These are phyloP conservation scores for Mimachlamys varia DNA, from an alignment of 2,888 invertebrate genomes.

Conservation along the genomic window DNA sequence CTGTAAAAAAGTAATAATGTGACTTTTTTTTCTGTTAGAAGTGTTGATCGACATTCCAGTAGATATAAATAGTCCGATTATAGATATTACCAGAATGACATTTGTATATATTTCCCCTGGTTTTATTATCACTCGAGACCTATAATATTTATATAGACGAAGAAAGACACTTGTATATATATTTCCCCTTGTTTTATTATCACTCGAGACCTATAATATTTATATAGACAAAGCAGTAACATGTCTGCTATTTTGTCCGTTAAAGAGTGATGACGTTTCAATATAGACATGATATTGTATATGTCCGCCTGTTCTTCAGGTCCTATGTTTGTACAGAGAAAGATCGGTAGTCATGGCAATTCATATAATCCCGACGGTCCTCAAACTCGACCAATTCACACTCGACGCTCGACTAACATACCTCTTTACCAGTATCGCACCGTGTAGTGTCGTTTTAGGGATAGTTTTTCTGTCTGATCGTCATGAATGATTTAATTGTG, in stretches of 20 bases:
- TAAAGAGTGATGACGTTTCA: not conserved
- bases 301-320: too few species aligned
- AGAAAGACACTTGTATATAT: not conserved
- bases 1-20: too few species aligned
- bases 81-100: too few species aligned
- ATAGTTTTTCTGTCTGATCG: conserved; percentile 4
- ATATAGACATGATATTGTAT: not conserved
- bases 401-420: not conserved
- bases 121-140: not conserved
- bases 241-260: not conserved
- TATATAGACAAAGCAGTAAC: not conserved
- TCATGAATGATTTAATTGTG: conserved; percentile 7
- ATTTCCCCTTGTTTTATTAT: not conserved
- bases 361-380: not conserved
- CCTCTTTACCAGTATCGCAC: not conserved
- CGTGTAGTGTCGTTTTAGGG: not conserved
- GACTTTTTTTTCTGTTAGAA: too few species aligned
- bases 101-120: too few species aligned
- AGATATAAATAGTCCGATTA: too few species aligned
- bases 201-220: not conserved
- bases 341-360: not conserved
- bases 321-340: not conserved
- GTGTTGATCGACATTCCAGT: too few species aligned
- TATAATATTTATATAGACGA: not conserved
- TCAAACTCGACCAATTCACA: not conserved